These are phyloP conservation scores for Pampus argenteus DNA, from an alignment of 2,797 vertebrate species.

Conservation along the genomic window DNA sequence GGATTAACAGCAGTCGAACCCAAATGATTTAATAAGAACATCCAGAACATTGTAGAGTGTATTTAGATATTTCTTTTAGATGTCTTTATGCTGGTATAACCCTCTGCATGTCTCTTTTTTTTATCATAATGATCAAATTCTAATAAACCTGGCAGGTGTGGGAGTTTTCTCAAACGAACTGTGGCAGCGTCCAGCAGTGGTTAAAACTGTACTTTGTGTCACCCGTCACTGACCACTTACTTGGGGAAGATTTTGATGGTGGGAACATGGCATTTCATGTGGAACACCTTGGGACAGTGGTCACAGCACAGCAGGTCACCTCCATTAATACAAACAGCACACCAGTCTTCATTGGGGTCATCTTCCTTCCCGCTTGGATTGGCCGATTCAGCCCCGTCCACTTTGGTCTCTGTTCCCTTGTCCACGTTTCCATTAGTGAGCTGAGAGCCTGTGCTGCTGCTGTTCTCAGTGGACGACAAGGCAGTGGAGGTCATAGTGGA, in stretches of 20 bases:
- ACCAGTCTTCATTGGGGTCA: slow-evolving; percentile 99
- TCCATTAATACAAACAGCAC: slow-evolving; percentile 97
- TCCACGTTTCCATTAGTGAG: slow-evolving; percentile 90
- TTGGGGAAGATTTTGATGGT: slow-evolving; percentile 88
- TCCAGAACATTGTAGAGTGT: background rate
- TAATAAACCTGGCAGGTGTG: background rate
- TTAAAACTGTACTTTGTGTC: too few relatives aligned
- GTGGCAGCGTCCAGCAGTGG: too few relatives aligned
- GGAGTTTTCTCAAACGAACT: too few relatives aligned
- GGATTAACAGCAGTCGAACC: background rate
- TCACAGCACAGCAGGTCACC: slow-evolving; percentile 98
- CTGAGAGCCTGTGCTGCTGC: slow-evolving; percentile 54
- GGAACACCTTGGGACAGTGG: slow-evolving; percentile 98
- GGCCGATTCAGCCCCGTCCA: slow-evolving; percentile 63
- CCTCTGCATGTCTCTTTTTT: background rate
- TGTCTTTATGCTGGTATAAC: background rate
- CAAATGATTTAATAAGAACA: background rate
- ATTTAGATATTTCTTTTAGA: background rate
- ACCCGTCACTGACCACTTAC: slow-evolving; percentile 54
- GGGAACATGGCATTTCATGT: slow-evolving; percentile 98
- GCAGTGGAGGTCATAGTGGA: slow-evolving; percentile 61
- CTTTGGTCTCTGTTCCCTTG: slow-evolving; percentile 73
- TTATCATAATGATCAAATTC: background rate
- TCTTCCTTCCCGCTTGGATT: slow-evolving; percentile 89
- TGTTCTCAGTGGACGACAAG: slow-evolving; percentile 42